These are phyloP conservation scores for Mactra quadrangularis DNA, from an alignment of 1,140 invertebrate genomes.

Conservation along the genomic window DNA sequence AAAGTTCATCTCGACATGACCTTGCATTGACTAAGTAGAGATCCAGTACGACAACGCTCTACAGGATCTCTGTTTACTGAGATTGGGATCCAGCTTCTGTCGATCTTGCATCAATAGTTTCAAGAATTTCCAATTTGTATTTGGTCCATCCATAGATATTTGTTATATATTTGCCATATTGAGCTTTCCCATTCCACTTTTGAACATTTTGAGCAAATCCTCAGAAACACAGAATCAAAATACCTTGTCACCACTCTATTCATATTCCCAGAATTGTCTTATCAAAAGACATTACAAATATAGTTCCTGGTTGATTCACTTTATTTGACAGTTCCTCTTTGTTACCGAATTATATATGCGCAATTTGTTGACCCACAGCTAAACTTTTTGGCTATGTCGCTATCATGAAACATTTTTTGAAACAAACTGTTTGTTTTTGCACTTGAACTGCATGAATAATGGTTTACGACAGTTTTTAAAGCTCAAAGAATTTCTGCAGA, in stretches of 20 bases:
- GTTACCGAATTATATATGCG: conserved; percentile 5
- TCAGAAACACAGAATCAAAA: conserved; percentile 57
- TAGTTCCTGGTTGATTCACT: background rate
- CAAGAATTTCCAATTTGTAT: no score
- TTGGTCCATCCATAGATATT: no score
- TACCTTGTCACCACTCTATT: no score
- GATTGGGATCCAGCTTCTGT: conserved; percentile 18
- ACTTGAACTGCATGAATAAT: no score
- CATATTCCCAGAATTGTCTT: conserved; percentile 52
- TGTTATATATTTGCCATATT: no score
- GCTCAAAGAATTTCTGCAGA: no score
- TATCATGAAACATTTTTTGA: conserved; percentile 51
- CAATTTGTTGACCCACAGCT: conserved; percentile 29
- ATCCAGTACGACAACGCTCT: no score
- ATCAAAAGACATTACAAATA: conserved; percentile 61
- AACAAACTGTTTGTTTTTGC: conserved; percentile 42
- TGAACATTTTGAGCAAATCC: no score
- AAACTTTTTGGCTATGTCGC: conserved; percentile 38
- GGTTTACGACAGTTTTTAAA: conserved; percentile 7
- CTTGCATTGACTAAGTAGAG: no score
- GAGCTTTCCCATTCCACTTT: no score
- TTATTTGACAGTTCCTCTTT: conserved; percentile 9
- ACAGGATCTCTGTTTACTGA: no score
- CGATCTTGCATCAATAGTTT: conserved; percentile 33
- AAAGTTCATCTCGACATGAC: no score